Evolutionary conservation across 2,797 vertebrate species (phyloP).

Genomic region (Nasua narica): DNA sequence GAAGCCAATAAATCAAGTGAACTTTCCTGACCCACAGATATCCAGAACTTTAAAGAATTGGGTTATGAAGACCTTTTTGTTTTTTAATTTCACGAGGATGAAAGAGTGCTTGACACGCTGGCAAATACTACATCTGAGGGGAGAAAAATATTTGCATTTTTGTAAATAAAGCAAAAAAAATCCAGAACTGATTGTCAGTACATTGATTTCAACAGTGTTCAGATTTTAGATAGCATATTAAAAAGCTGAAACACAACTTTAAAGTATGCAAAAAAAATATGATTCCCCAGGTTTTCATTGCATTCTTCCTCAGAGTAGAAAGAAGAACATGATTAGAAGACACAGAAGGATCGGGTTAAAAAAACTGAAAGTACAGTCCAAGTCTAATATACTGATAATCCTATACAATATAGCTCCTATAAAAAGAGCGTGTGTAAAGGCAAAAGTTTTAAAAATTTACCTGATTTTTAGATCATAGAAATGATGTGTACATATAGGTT

Average conservation of each 20-base stretch:
- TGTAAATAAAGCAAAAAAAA: slow-evolving; percentile 21
- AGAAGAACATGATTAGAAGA: background rate
- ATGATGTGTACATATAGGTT: background rate
- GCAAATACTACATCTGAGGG: background rate
- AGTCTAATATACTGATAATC: background rate
- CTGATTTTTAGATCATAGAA: background rate
- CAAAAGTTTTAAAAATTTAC: background rate
- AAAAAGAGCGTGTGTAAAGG: background rate
- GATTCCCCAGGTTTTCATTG: background rate
- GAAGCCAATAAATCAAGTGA: slow-evolving; percentile 50
- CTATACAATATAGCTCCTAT: background rate
- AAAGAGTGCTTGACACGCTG: background rate
- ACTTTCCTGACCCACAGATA: slow-evolving; percentile 45
- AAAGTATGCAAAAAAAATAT: background rate
- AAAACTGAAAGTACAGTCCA: background rate
- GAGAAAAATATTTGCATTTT: slow-evolving; percentile 41
- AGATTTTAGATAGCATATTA: background rate
- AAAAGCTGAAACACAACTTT: background rate
- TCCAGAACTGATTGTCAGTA: background rate
- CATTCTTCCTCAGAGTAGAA: background rate
- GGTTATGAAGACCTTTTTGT: background rate
- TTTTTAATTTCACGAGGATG: background rate
- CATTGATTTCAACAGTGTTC: background rate
- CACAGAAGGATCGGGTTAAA: background rate
- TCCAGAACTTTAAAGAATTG: background rate